Conservation (phyloP, 2,113 vertebrate species). For the Chaetorhynchus papuensis region DNA sequence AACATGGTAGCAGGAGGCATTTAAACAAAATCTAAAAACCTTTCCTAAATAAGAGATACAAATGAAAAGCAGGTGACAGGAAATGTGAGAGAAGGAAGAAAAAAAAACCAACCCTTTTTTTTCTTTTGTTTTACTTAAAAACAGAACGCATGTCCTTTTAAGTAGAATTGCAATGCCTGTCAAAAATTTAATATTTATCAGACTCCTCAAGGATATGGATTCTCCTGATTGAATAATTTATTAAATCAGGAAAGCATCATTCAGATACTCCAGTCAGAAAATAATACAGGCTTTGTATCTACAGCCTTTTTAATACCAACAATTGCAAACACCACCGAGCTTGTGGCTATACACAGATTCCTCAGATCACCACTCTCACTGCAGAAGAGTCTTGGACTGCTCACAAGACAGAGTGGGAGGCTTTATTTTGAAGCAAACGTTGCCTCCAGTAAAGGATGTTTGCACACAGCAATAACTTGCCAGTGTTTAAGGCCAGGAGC, state of each 20-base stretch:
- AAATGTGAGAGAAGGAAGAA: accelerated
- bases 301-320: neutral
- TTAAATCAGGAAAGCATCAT: neutral
- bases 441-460: neutral
- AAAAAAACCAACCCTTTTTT: accelerated
- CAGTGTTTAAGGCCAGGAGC: neutral
- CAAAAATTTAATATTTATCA: neutral
- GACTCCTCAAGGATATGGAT: neutral
- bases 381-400: neutral
- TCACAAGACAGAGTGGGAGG: neutral
- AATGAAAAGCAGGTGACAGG: neutral
- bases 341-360: neutral
- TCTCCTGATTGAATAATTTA: neutral
- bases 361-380: neutral
- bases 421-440: constrained; percentile 7
- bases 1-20: neutral
- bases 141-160: neutral
- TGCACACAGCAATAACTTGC: neutral
- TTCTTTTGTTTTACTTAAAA: neutral
- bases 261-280: neutral
- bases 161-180: neutral
- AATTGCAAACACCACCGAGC: neutral
- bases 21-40: neutral
- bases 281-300: neutral
- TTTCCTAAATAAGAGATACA: neutral